phyloP scores from a whole-genome alignment of 92 coral and sea anemone species.

The Muricea muricata region DNA sequence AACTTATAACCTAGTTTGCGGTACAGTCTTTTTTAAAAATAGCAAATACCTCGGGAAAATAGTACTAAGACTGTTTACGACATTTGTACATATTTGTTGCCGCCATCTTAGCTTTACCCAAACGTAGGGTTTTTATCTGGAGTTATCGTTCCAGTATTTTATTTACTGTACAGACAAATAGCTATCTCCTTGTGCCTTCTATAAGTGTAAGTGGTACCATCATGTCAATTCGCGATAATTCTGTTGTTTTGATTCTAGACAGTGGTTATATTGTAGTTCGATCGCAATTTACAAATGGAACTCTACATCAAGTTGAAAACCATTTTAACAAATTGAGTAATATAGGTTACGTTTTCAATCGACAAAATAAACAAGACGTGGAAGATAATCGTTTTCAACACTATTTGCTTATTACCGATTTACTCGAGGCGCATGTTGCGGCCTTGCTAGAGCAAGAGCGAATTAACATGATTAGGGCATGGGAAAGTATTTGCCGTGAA shows the following conservation, averaged over 20 bases:
- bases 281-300: not conserved
- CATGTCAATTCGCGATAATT: not conserved
- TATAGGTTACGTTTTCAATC: too few relatives aligned
- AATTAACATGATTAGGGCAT: not conserved
- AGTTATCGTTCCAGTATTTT: not conserved
- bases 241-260: not conserved
- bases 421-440: not conserved
- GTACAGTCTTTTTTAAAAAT: too few relatives aligned
- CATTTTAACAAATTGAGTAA: not conserved
- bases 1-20: too few relatives aligned
- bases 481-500: not conserved
- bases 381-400: too few relatives aligned
- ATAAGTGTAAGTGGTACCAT: not conserved
- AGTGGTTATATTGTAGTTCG: not conserved
- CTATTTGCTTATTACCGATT: not conserved
- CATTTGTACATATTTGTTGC: too few relatives aligned
- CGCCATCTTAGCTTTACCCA: too few relatives aligned
- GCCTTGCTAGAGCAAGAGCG: constrained; percentile 16
- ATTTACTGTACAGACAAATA: not conserved
- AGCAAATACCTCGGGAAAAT: too few relatives aligned
- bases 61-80: too few relatives aligned
- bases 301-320: not conserved
- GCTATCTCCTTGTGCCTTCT: not conserved
- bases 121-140: not conserved
- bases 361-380: too few relatives aligned